Conservation (phyloP, 2,113 vertebrate genomes). For the Neolamprologus falcicula region DNA sequence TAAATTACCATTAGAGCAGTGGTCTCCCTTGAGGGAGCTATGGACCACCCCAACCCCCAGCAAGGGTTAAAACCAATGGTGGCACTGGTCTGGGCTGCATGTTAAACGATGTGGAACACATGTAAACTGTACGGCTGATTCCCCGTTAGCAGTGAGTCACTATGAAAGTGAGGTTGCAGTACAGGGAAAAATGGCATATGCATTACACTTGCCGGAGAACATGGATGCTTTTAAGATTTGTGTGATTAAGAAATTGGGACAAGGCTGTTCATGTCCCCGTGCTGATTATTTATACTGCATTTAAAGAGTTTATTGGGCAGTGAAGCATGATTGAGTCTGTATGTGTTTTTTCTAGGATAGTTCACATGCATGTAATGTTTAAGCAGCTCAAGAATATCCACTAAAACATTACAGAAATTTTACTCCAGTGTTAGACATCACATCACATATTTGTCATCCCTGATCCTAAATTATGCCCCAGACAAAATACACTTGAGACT, state of each 20-base stretch:
- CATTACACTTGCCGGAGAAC: constrained; percentile 8
- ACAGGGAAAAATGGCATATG: background rate
- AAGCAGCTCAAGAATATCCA: background rate
- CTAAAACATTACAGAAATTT: background rate
- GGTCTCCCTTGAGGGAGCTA: constrained; percentile 72
- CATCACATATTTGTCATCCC: background rate
- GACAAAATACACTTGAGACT: background rate
- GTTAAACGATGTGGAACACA: constrained; percentile 73
- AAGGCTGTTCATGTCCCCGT: background rate
- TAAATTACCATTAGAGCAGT: constrained; percentile 89
- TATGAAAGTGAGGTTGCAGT: background rate
- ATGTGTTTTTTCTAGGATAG: background rate
- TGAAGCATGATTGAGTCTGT: background rate
- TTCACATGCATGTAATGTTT: background rate
- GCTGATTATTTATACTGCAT: background rate
- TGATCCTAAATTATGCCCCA: background rate
- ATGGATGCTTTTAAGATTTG: background rate
- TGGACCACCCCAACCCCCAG: constrained; percentile 65
- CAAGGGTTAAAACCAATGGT: constrained; percentile 83
- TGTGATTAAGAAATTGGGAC: background rate
- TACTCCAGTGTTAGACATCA: background rate
- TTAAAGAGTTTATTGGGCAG: background rate
- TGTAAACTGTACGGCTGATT: constrained; percentile 63
- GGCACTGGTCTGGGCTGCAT: constrained; percentile 77
- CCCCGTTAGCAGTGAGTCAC: constrained; percentile 17